Evolutionary conservation across 2,113 vertebrate species (phyloP), one percentile per base, ranked within the genome.

Genomic region (Melozone crissalis): DNA sequence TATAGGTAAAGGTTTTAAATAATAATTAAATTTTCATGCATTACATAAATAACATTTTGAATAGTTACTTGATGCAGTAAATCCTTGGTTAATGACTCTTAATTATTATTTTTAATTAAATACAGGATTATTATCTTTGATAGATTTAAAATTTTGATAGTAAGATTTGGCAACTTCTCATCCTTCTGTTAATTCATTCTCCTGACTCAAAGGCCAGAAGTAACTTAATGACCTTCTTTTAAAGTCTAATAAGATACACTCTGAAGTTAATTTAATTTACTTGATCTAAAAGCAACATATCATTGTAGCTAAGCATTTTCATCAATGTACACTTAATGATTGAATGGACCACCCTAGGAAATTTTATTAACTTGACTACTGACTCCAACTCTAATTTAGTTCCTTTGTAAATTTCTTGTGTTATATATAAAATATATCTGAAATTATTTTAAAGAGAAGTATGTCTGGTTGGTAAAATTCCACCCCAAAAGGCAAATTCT

Each of bases 261-360:
- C 71, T 86, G 62, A 93, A 74, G 7, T 73, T 79, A 89, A 82
- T 65, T 93, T 95, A 90, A 95, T 96, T 93, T 94, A 59, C 49
- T 88, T 17, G 1, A n/a, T 90, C 49, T 84, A 66, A 88, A 94
- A 94, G 65, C 0, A 12, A 90, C 73, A 76, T 63, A 91, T 90
- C 57, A 81, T 67, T 74, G 30, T 44, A 76, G 17, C 28, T 92
- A 89, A 84, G 63, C 11, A 61, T 74, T 96, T 93, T 97, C 79
- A 69, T 86, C 62, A 92, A 47, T 86, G 18, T 91, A 74, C 21
- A 55, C 41, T 82, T 95, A 66, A 81, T 86, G 75, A 92, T 58
- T 90, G 41, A 84, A 84, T 84, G 47, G 67, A 84, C 91, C 17
- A 67, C 31, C 43, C 15, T 2, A 71, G n/a, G 35, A 89, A 89